These are phyloP conservation scores for Heliconius erato DNA, from an alignment of 2,888 invertebrate genomes.

Conservation along the genomic window DNA sequence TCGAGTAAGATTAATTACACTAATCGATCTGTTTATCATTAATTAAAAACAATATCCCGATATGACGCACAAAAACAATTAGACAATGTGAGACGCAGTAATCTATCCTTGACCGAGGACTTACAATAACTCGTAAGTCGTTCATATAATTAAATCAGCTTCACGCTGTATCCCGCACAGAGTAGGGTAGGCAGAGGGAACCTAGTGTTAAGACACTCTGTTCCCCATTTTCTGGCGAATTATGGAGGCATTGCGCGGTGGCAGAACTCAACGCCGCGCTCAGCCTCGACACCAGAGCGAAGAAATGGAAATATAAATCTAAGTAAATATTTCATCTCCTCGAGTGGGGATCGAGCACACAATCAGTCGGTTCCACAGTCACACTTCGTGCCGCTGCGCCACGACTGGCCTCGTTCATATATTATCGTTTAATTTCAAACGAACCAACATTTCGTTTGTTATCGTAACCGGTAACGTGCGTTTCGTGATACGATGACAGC, in stretches of 20 bases:
- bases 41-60: slow-evolving; percentile 29
- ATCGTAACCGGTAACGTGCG: slow-evolving; percentile 56
- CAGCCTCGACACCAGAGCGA: too few relatives aligned
- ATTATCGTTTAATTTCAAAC: slow-evolving; percentile 45
- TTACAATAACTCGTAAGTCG: slow-evolving; percentile 52
- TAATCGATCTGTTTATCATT: slow-evolving; percentile 19
- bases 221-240: too few relatives aligned
- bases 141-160: background rate
- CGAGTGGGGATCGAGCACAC: too few relatives aligned
- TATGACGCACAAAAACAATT: slow-evolving; percentile 53
- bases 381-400: too few relatives aligned
- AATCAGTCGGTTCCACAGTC: too few relatives aligned
- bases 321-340: too few relatives aligned
- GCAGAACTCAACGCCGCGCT: too few relatives aligned
- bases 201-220: too few relatives aligned
- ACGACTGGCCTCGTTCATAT: background rate
- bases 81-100: slow-evolving; percentile 52
- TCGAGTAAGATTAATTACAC: background rate
- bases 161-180: too few relatives aligned
- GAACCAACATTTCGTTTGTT: slow-evolving; percentile 55
- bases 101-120: slow-evolving; percentile 61
- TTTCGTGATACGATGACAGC: slow-evolving; percentile 55
- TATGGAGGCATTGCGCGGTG: too few relatives aligned
- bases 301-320: too few relatives aligned
- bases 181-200: too few relatives aligned